These are phyloP conservation scores for Drosophila peninsularis DNA, from an alignment of 2,888 invertebrate genomes.

Conservation along the genomic window DNA sequence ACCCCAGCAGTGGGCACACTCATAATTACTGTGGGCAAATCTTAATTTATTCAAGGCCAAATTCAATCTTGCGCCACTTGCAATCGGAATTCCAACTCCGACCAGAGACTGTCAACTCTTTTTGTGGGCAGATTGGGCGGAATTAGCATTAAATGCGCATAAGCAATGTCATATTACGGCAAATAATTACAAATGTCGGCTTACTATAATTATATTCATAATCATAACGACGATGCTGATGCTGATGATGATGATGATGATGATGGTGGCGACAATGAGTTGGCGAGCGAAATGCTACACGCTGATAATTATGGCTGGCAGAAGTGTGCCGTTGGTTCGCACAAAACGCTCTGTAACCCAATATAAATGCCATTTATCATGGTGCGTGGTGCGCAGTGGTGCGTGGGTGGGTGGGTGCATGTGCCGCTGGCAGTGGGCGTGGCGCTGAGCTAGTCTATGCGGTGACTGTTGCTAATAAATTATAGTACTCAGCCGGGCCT, in stretches of 20 bases:
- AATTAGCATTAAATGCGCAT: slow-evolving; percentile 72
- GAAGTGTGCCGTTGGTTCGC: slow-evolving; percentile 59
- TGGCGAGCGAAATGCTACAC: slow-evolving; percentile 37
- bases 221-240: no score
- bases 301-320: slow-evolving; percentile 56
- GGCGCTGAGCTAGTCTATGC: slow-evolving; percentile 46
- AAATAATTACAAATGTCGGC: slow-evolving; percentile 76
- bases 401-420: slow-evolving; percentile 2
- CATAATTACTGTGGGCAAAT: slow-evolving; percentile 15
- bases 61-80: slow-evolving; percentile 25
- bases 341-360: slow-evolving; percentile 70
- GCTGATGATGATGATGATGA: not conserved
- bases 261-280: slow-evolving; percentile 6
- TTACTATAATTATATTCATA: slow-evolving; percentile 26
- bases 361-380: slow-evolving; percentile 79
- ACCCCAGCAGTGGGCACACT: no score
- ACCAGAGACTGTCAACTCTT: slow-evolving; percentile 51
- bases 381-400: slow-evolving; percentile 45
- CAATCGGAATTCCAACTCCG: slow-evolving; percentile 2
- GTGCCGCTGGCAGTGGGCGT: slow-evolving; percentile 35
- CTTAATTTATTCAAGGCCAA: slow-evolving; percentile 44
- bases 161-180: slow-evolving; percentile 74
- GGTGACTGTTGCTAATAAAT: slow-evolving; percentile 80
- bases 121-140: slow-evolving; percentile 17
- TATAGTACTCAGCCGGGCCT: slow-evolving; percentile 56